Evolutionary conservation across 92 coral and sea anemone species (phyloP), one percentile per base, ranked within the genome.

Genomic region (Bergia puertoricense): DNA sequence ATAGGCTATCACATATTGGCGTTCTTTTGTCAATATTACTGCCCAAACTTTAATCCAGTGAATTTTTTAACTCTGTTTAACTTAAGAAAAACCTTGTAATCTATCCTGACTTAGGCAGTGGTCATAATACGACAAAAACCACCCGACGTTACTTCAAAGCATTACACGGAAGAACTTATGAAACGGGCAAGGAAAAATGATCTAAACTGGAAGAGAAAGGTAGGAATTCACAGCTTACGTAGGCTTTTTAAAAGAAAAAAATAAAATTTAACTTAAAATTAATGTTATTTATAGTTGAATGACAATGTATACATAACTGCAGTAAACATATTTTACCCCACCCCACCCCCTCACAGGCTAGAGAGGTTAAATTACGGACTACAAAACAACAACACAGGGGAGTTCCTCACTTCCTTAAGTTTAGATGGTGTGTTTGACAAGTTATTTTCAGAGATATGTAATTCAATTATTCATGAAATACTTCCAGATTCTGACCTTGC

Each of bases 71-170:
- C 43, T 8, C 76, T 8, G 13, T 36, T 13, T 36, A 15, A 72
- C 41, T 72, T 30, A 72, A 72, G 40, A 39, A 18, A 62, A 15
- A 45, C 15, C 15, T 14, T 45, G 20, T 1, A 4, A 13, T 89
- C 50, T 42, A 36, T 7, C 16, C 36, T 59, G 9, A 37, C 62
- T 16, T 86, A 94, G 96, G 96, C 96, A 15, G 89, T 88, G 50
- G 94, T 92, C 4, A 86, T 94, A 38, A 90, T 94, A 62, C 80
- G 92, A 71, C 90, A 86, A 67, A 94, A 94, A 77, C 94, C 96
- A 3, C 74, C 85, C 50, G 89, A 81, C 67, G 51, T 88, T 75
- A 88, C 80, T 68, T 88, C 94, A n/a, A 85, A 75, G 74, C 85
- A 88, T 45, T 90, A 92, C 74, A 86, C 96, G 2, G 89, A 90